Percentiles rank a stretch among this genome's conserved stretches.
phyloP scores from a whole-genome alignment of 2,888 invertebrate species.

The Cerceris ruficornis region DNA sequence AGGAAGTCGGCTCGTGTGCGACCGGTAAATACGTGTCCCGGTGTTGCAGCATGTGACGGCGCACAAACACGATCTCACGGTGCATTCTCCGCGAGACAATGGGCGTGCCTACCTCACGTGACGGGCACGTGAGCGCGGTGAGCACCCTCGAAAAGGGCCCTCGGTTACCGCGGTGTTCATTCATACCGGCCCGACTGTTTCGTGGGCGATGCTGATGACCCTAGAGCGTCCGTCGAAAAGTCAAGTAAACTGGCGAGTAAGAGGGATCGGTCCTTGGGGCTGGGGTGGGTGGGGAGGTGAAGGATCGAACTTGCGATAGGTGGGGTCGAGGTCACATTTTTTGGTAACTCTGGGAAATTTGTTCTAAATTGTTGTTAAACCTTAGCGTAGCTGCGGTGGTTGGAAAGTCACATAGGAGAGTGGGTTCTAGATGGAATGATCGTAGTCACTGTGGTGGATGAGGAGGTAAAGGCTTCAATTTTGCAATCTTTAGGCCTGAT shows the following conservation, averaged over 20 bases:
- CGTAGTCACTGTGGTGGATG: too few species aligned
- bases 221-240: constrained; percentile 45
- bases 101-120: constrained; percentile 70
- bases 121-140: constrained; percentile 73
- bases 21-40: neutral
- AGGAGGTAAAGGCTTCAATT: too few species aligned
- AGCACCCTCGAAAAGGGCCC: constrained; percentile 73
- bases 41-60: constrained; percentile 4
- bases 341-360: too few species aligned
- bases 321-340: too few species aligned
- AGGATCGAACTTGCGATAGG: neutral
- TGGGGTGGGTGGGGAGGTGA: neutral
- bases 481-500: too few species aligned
- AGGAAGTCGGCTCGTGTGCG: neutral
- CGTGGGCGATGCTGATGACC: constrained; percentile 51
- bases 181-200: constrained; percentile 50
- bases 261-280: neutral
- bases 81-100: constrained; percentile 67
- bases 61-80: constrained; percentile 14
- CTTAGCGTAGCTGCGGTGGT: too few species aligned
- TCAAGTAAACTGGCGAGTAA: constrained; percentile 36
- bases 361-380: too few species aligned
- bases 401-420: too few species aligned
- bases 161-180: constrained; percentile 60
- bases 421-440: too few species aligned